Conservation (phyloP, 2,797 vertebrate genomes). For the Sebastes reedi region DNA sequence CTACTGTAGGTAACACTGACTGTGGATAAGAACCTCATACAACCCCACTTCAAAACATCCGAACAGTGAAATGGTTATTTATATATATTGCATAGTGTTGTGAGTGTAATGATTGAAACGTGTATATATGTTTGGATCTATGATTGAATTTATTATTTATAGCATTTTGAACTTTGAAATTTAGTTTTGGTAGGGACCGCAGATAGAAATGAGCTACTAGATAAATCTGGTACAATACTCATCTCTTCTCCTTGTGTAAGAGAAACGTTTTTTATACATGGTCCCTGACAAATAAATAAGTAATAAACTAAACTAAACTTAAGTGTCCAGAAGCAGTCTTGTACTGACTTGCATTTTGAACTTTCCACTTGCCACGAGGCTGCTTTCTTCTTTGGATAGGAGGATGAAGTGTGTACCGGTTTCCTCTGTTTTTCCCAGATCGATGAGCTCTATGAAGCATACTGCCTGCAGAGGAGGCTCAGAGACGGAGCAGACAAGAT, state of each 20-base stretch:
- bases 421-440: conserved; percentile 79
- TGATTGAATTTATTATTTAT: not conserved
- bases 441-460: conserved; percentile 94
- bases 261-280: not conserved
- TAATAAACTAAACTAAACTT: not conserved
- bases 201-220: not conserved
- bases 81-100: not conserved
- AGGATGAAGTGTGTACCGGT: not conserved
- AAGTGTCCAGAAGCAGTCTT: not conserved
- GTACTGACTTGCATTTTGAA: not conserved
- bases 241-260: not conserved
- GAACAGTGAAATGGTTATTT: too few relatives aligned
- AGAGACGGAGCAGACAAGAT: conserved; percentile 95
- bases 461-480: conserved; percentile 93
- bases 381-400: not conserved
- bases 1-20: too few relatives aligned
- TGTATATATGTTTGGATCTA: not conserved
- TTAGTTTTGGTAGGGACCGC: not conserved
- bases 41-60: too few relatives aligned
- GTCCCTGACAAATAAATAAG: not conserved
- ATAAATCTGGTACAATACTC: not conserved
- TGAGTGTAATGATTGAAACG: not conserved
- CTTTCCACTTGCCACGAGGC: too few relatives aligned
- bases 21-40: too few relatives aligned
- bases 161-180: too few relatives aligned